Percentiles rank a stretch among this genome's conserved stretches.
These are phyloP conservation scores for Calameuta pallipes DNA, from an alignment of 2,888 invertebrate species.

Conservation along the genomic window DNA sequence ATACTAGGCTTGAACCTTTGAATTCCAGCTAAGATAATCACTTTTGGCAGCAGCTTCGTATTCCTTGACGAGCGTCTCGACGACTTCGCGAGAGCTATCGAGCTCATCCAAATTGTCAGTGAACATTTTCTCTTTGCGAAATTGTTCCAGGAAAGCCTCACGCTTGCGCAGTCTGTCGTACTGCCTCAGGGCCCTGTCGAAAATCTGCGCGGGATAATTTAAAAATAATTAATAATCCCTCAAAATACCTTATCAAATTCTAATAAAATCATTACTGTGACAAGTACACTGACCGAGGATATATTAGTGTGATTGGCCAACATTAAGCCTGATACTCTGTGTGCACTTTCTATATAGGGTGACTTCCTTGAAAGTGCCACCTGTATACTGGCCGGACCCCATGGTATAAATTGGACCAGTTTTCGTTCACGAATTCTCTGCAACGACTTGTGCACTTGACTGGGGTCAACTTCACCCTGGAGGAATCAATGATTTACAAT, in stretches of 20 bases:
- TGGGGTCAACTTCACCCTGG: conserved; percentile 97
- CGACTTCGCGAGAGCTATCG: conserved; percentile 89
- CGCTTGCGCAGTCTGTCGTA: conserved; percentile 95
- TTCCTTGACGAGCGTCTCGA: conserved; percentile 93
- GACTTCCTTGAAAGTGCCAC: conserved; percentile 95
- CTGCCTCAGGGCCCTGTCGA: conserved; percentile 90
- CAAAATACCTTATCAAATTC: background rate
- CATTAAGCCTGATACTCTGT: conserved; percentile 96
- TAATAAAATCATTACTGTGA: background rate
- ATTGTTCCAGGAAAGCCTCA: conserved; percentile 97
- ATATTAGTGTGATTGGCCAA: conserved; percentile 99
- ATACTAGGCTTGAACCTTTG: conserved; percentile 44
- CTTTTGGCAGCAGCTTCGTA: conserved; percentile 93
- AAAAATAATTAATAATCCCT: background rate
- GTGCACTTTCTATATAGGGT: conserved; percentile 93
- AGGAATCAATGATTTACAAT: conserved; percentile 40
- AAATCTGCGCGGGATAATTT: conserved; percentile 73
- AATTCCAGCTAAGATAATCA: conserved; percentile 87
- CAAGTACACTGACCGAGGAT: conserved; percentile 78
- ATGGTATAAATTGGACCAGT: conserved; percentile 95
- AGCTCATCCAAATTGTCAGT: conserved; percentile 90
- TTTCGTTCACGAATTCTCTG: conserved; percentile 95
- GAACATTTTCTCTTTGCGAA: conserved; percentile 95
- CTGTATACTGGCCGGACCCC: conserved; percentile 98
- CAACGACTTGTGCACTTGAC: conserved; percentile 96